Conservation (phyloP, 1,140 invertebrate species). For the Ceratosolen fusciceps region DNA sequence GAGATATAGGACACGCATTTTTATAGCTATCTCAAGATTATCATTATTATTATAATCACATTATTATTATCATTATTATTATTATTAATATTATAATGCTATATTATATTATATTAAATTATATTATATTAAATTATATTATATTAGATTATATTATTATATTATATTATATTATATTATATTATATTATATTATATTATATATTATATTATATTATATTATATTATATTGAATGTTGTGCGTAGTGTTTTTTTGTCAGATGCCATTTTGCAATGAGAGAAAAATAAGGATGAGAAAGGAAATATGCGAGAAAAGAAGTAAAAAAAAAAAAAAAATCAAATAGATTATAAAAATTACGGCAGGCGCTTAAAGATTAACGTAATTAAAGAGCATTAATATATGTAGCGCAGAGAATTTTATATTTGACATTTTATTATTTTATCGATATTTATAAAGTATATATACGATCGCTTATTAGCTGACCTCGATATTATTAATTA, state of each 20-base stretch:
- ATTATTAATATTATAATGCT: slow-evolving; percentile 55
- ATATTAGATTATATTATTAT: too few species aligned
- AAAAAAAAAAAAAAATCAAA: slow-evolving; percentile 43
- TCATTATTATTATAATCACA: slow-evolving; percentile 53
- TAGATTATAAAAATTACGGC: slow-evolving; percentile 37
- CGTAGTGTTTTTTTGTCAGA: slow-evolving; percentile 62
- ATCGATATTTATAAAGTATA: slow-evolving; percentile 49
- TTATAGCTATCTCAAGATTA: slow-evolving; percentile 56
- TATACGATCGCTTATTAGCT: slow-evolving; percentile 53
- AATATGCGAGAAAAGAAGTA: slow-evolving; percentile 46
- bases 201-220: too few species aligned
- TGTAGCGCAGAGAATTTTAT: slow-evolving; percentile 66
- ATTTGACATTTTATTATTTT: slow-evolving; percentile 63
- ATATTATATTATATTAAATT: too few species aligned
- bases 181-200: too few species aligned
- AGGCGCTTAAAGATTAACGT: slow-evolving; percentile 38
- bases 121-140: too few species aligned
- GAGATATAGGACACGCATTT: slow-evolving; percentile 58
- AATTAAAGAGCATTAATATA: slow-evolving; percentile 54
- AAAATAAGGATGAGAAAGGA: slow-evolving; percentile 39
- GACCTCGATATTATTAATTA: slow-evolving; percentile 57
- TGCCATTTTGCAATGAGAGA: slow-evolving; percentile 49
- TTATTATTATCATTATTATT: slow-evolving; percentile 55
- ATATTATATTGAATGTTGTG: slow-evolving; percentile 69
- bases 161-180: too few species aligned